phyloP scores from a whole-genome alignment of 2,888 invertebrate species.

The Thera obeliscata region DNA sequence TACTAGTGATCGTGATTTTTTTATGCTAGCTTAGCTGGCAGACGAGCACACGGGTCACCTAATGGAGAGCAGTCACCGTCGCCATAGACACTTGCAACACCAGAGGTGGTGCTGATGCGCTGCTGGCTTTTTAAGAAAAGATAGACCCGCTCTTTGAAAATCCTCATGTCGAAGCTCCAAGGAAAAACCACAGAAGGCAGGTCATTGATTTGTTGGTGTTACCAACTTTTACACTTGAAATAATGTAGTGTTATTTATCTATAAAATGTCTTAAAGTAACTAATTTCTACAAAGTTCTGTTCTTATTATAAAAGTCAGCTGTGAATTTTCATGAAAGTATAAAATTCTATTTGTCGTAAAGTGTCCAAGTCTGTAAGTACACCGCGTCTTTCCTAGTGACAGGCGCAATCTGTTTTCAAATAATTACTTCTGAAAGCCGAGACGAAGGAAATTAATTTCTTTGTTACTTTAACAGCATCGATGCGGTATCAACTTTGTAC shows the following conservation, averaged over 20 bases:
- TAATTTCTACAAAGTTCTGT: background rate
- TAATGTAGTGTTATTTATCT: background rate
- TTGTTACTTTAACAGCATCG: constrained; percentile 69
- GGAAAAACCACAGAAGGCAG: too few species aligned
- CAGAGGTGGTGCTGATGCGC: too few species aligned
- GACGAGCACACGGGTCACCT: too few species aligned
- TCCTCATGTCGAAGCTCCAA: too few species aligned
- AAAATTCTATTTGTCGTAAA: constrained; percentile 20
- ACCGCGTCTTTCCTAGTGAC: constrained; percentile 63
- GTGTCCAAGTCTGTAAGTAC: constrained; percentile 51
- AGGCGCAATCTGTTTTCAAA: constrained; percentile 79
- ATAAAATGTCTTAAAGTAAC: background rate
- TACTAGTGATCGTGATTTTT: too few species aligned
- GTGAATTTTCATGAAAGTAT: constrained; percentile 14
- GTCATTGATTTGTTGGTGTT: too few species aligned
- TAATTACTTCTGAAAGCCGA: constrained; percentile 79
- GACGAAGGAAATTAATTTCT: constrained; percentile 76
- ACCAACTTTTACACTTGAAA: constrained; percentile 2
- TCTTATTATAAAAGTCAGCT: background rate
- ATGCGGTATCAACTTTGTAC: constrained; percentile 50
- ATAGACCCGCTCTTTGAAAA: too few species aligned
- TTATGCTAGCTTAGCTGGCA: too few species aligned
- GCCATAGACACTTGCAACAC: too few species aligned
- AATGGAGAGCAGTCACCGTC: too few species aligned
- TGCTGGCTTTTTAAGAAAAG: too few species aligned